phyloP scores from a whole-genome alignment of 2,797 vertebrate species.

The Decapterus maruadsi region DNA sequence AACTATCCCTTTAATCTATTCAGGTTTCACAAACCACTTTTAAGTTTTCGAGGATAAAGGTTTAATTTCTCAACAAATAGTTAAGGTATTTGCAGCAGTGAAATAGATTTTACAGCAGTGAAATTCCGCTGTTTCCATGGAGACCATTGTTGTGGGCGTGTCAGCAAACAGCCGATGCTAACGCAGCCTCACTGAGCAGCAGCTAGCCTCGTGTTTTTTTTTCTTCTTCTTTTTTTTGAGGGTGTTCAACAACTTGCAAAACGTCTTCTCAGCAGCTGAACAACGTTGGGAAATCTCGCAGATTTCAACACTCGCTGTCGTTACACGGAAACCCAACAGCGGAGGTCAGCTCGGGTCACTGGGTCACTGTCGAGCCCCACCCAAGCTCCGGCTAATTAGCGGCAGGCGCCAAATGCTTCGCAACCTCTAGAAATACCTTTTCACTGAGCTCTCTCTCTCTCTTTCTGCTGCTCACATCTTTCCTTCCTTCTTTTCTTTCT shows the following conservation, averaged over 20 bases:
- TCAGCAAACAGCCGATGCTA: neutral
- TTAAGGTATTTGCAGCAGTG: too few species aligned
- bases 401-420: constrained; percentile 53
- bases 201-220: neutral
- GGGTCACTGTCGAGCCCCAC: constrained; percentile 35
- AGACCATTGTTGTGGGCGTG: neutral
- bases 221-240: too few species aligned
- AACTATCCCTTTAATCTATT: too few species aligned
- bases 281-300: constrained; percentile 21
- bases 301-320: constrained; percentile 50
- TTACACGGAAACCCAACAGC: constrained; percentile 42
- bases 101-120: too few species aligned
- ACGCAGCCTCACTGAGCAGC: neutral
- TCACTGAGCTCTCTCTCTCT: constrained; percentile 40
- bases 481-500: constrained; percentile 18
- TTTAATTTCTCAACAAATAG: too few species aligned
- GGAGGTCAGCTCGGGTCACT: constrained; percentile 50
- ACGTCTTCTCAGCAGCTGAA: constrained; percentile 10
- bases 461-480: constrained; percentile 27
- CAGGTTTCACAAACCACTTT: too few species aligned
- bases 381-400: constrained; percentile 39
- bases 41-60: too few species aligned
- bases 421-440: constrained; percentile 70
- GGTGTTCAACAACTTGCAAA: neutral
- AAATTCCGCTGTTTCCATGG: too few species aligned